Evolutionary conservation across 2,888 invertebrate genomes (phyloP).

Genomic region (Mystacides longicornis): DNA sequence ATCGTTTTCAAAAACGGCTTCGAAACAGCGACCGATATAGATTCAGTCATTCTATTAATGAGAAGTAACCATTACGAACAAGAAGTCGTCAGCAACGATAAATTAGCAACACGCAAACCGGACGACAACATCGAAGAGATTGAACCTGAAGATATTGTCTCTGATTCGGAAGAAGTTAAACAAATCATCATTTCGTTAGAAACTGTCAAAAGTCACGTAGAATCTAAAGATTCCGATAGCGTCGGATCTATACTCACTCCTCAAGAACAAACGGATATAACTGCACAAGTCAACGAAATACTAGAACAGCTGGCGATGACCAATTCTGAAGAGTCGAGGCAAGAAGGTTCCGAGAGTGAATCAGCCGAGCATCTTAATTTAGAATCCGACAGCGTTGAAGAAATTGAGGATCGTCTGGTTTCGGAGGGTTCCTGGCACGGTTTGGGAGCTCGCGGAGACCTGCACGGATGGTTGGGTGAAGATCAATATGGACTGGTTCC

Average conservation of each 20-base stretch:
- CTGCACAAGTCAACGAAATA: conserved; percentile 26
- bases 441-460: conserved; percentile 52
- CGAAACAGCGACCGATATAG: conserved; percentile 46
- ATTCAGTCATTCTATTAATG: conserved; percentile 46
- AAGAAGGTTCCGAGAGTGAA: conserved; percentile 21
- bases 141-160: conserved; percentile 24
- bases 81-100: conserved; percentile 28
- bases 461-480: conserved; percentile 42
- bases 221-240: conserved; percentile 24
- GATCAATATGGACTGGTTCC: conserved; percentile 33
- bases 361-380: conserved; percentile 24
- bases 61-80: conserved; percentile 48
- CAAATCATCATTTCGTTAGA: conserved; percentile 24
- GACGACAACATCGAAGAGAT: conserved; percentile 17
- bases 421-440: conserved; percentile 53
- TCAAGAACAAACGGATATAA: conserved; percentile 22
- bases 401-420: conserved; percentile 44
- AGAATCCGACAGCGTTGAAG: conserved; percentile 22
- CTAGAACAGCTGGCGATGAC: conserved; percentile 17
- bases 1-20: conserved; percentile 30
- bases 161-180: conserved; percentile 23
- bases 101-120: conserved; percentile 18
- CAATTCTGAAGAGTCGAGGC: conserved; percentile 18
- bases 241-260: conserved; percentile 21
- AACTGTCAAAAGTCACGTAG: conserved; percentile 22